Base-by-base conservation (phyloP, 2,113 vertebrate species). In the Anhinga anhinga region DNA sequence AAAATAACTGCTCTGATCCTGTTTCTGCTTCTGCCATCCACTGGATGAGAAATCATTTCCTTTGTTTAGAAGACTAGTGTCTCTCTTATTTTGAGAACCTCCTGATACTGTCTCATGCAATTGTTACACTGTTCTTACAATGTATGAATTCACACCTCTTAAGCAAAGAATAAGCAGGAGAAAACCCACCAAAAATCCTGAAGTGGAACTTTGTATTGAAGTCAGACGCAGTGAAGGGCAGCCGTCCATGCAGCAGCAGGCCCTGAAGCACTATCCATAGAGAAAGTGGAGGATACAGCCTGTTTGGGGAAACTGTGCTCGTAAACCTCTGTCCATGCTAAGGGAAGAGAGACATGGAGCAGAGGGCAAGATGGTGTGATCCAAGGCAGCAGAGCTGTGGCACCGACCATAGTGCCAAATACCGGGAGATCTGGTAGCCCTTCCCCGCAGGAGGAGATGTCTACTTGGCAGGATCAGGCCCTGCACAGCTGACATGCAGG, bases 201-300 rank as follows among this genome's bases (percentile, higher is more conserved):
- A 74, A 67, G n/a, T 38, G 72, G 86, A 70, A 67, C 71, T 95
- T 97, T 82, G 90, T 94, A 80, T 36, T 88, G 95, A 96, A 96
- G 93, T 93, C 93, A 71, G 47, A 27, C 0, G 12, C 20, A 6
- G 83, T 17, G 73, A 72, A 80, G 82, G 53, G 40, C 89, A 89
- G 61, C 49, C 4, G 0, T 22, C 93, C 26, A n/a, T 52, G 91
- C 94, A 95, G 93, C 95, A 96, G 91, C 96, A 92, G 88, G 94
- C 45, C n/a, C 56, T 4, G 3, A 71, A 61, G 58, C 0, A 0
- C 56, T 71, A 2, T 38, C 66, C 49, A 11, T 25, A 59, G 58
- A 44, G 62, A 77, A 47, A 58, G 36, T 56, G 49, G 66, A 87
- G 81, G 56, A 34, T 19, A 11, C 27, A 44, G 44, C 59, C 59